Conservation (phyloP, 2,113 vertebrate genomes). For the cattle (Bos taurus) region ARS-UCD2.0 NC_037356.1:21926501-21927000, state of each 20-base stretch:
- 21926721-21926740: neutral
- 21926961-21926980: neutral
- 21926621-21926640: neutral
- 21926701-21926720: constrained; percentile 19
- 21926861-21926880: neutral
- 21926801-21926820: neutral
- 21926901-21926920: neutral
- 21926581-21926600: neutral
- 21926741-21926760: constrained; percentile 20
- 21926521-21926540: neutral
- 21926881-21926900: neutral
- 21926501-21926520: neutral
- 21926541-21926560: neutral
- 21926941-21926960: neutral
- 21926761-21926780: neutral
- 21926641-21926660: neutral
- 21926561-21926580: neutral
- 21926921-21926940: neutral
- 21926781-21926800: neutral
- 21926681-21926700: neutral
- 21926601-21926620: neutral
- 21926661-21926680: neutral
- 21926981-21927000: neutral
- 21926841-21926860: neutral
- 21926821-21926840: neutral